Evolutionary conservation across 2,888 invertebrate species (phyloP).

Genomic region (Julus scanicus): DNA sequence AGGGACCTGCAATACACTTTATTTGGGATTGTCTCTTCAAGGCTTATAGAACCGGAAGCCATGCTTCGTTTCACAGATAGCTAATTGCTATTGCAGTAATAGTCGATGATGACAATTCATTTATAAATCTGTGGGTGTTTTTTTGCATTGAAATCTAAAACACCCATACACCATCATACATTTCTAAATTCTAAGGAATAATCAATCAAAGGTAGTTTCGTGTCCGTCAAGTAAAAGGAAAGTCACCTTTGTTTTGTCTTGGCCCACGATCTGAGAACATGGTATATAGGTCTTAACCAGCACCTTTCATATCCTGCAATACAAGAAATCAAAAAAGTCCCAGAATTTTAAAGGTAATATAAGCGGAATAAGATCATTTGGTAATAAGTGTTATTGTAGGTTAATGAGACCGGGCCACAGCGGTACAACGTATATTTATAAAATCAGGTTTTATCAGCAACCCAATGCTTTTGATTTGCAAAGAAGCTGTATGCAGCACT

Average conservation of each 20-base stretch:
- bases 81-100: background rate
- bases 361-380: too few species aligned
- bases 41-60: background rate
- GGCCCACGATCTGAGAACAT: slow-evolving; percentile 6
- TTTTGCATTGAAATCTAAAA: background rate
- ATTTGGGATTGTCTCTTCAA: too few species aligned
- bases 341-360: background rate
- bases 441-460: too few species aligned
- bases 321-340: background rate
- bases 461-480: too few species aligned
- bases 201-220: slow-evolving; percentile 34
- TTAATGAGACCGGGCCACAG: too few species aligned
- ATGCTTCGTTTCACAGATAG: background rate
- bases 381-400: too few species aligned
- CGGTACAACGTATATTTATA: too few species aligned
- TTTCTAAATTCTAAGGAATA: slow-evolving; percentile 14
- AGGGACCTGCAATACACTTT: too few species aligned
- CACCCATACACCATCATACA: slow-evolving; percentile 10
- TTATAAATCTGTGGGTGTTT: slow-evolving; percentile 26
- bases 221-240: slow-evolving; percentile 1
- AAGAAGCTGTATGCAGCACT: too few species aligned
- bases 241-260: slow-evolving; percentile 43
- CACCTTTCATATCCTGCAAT: background rate
- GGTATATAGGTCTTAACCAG: background rate
- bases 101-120: slow-evolving; percentile 19